Conservation (phyloP, 2,888 invertebrate genomes). For the Mesoligia furuncula region DNA sequence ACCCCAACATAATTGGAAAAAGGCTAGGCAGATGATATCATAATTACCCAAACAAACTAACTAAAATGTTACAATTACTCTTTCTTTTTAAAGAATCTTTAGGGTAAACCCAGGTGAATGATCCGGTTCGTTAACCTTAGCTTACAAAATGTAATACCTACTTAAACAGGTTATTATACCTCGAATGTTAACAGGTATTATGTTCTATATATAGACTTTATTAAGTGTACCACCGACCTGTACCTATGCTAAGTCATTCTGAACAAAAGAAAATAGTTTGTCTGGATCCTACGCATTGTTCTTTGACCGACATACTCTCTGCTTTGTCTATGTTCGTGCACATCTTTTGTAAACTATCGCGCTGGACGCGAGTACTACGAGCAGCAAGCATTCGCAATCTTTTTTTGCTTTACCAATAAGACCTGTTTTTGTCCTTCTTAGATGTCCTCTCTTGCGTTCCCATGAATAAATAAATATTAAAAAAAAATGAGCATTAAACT, state of each 20-base stretch:
- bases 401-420: neutral
- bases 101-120: neutral
- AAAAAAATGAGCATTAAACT: neutral
- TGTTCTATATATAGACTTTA: neutral
- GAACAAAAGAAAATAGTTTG: slow-evolving; percentile 18
- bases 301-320: neutral
- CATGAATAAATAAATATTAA: neutral
- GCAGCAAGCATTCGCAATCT: neutral
- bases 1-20: too few species aligned
- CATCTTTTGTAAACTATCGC: neutral
- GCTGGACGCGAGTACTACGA: neutral
- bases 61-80: neutral
- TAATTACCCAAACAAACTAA: neutral
- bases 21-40: too few species aligned
- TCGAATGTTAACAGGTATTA: neutral
- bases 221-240: neutral
- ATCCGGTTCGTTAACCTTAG: neutral
- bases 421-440: neutral
- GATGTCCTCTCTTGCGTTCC: neutral
- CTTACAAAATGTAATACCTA: neutral
- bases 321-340: neutral
- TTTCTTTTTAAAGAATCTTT: neutral
- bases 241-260: neutral
- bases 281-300: neutral
- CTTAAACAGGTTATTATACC: slow-evolving; percentile 1